Percentiles rank a stretch among this genome's conserved stretches.
Conservation (phyloP, 2,888 invertebrate species). For the Eudemis profundana region DNA sequence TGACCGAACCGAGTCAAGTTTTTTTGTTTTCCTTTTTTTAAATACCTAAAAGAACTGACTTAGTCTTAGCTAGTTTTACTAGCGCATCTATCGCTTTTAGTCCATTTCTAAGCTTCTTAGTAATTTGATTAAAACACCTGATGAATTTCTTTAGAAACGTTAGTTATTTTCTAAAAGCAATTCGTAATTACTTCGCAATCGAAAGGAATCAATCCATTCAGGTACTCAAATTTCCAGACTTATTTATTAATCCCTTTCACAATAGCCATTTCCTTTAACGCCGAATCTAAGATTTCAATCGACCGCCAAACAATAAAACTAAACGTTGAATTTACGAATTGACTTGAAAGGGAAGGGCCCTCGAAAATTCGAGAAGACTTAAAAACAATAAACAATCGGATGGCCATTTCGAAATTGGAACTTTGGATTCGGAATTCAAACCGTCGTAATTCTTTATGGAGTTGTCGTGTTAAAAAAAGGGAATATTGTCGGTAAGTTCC, state of each 20-base stretch:
- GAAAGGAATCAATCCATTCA: constrained; percentile 14
- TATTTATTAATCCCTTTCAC: constrained; percentile 5
- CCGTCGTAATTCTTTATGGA: not conserved
- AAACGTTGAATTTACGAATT: constrained; percentile 31
- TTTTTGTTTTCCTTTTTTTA: too few relatives aligned
- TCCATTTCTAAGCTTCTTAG: too few relatives aligned
- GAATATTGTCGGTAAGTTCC: constrained; percentile 8
- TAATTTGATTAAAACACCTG: not conserved
- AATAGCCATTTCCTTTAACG: constrained; percentile 13
- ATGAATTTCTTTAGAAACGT: not conserved
- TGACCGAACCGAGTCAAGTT: too few relatives aligned
- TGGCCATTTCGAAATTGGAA: constrained; percentile 30
- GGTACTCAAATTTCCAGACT: not conserved
- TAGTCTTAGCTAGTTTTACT: too few relatives aligned
- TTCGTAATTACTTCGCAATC: constrained; percentile 2
- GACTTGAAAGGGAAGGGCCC: not conserved
- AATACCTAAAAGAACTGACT: too few relatives aligned
- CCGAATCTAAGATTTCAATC: constrained; percentile 25
- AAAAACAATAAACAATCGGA: constrained; percentile 33
- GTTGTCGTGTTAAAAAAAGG: constrained; percentile 8
- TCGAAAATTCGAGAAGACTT: constrained; percentile 27
- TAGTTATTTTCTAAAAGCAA: not conserved
- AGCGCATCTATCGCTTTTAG: too few relatives aligned
- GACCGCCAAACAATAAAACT: constrained; percentile 10
- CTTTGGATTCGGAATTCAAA: not conserved